Conservation (phyloP, 2,888 invertebrate genomes). For the Apamea crenata region DNA sequence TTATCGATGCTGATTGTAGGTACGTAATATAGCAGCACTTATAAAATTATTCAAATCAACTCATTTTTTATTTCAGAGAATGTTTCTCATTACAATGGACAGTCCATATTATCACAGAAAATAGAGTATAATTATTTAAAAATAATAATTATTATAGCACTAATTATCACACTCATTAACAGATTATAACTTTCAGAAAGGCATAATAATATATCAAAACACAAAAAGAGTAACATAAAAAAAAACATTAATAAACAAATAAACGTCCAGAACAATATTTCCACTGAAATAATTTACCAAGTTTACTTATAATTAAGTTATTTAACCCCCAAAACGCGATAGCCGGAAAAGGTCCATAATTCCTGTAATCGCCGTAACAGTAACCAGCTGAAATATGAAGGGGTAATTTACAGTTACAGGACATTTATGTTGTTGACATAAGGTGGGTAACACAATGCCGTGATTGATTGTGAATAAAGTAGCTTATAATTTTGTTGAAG, state of each 20-base stretch:
- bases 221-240: neutral
- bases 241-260: neutral
- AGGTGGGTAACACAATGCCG: neutral
- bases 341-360: conserved; percentile 53
- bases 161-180: neutral
- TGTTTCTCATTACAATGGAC: too few relatives aligned
- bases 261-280: neutral
- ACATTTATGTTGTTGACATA: conserved; percentile 14
- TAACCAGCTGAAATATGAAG: conserved; percentile 42
- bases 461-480: neutral
- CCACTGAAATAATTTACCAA: conserved; percentile 8
- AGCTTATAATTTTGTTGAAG: too few relatives aligned
- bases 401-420: conserved; percentile 27
- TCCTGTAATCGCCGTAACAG: conserved; percentile 48
- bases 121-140: neutral
- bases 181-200: neutral
- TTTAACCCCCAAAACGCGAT: conserved; percentile 45
- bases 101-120: too few relatives aligned
- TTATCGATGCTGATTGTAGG: neutral
- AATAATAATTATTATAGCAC: neutral
- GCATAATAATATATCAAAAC: neutral
- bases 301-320: conserved; percentile 44
- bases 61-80: too few relatives aligned
- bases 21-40: neutral
- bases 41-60: too few relatives aligned